Conservation (phyloP, 2,113 vertebrate genomes). For the Nibea coibor region DNA sequence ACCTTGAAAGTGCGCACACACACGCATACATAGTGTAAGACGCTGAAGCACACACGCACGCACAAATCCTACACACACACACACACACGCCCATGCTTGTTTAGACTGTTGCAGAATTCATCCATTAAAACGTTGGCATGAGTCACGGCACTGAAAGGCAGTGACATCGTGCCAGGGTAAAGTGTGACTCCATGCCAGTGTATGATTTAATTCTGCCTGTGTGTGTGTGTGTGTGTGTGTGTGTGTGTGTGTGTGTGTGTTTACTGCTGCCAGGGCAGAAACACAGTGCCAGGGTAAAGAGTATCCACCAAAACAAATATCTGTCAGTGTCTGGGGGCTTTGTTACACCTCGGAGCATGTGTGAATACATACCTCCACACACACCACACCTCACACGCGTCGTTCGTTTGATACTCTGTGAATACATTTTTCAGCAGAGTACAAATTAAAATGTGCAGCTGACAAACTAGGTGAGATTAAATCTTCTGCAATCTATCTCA, state of each 20-base stretch:
- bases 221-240: conserved; percentile 35
- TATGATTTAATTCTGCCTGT: conserved; percentile 57
- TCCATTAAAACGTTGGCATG: conserved; percentile 67
- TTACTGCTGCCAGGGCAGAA: conserved; percentile 49
- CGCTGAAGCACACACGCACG: background rate
- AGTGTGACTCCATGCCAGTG: conserved; percentile 64
- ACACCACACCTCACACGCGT: background rate
- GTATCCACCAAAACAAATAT: conserved; percentile 61
- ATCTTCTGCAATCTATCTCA: conserved; percentile 39
- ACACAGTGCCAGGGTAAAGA: conserved; percentile 58
- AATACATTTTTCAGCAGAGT: background rate
- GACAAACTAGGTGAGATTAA: conserved; percentile 50
- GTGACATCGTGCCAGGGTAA: conserved; percentile 61
- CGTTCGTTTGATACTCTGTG: conserved; percentile 9
- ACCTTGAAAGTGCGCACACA: conserved; percentile 40
- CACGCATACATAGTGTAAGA: background rate
- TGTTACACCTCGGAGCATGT: conserved; percentile 27
- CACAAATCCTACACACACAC: background rate
- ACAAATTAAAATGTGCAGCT: conserved; percentile 48
- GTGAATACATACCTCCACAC: background rate
- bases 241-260: conserved; percentile 39
- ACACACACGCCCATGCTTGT: conserved; percentile 16
- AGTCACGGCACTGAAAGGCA: conserved; percentile 63
- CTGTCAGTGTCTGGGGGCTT: conserved; percentile 41
- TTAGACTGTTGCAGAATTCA: conserved; percentile 67